Conservation (phyloP, 2,797 vertebrate genomes). For the Tangara arthus region DNA sequence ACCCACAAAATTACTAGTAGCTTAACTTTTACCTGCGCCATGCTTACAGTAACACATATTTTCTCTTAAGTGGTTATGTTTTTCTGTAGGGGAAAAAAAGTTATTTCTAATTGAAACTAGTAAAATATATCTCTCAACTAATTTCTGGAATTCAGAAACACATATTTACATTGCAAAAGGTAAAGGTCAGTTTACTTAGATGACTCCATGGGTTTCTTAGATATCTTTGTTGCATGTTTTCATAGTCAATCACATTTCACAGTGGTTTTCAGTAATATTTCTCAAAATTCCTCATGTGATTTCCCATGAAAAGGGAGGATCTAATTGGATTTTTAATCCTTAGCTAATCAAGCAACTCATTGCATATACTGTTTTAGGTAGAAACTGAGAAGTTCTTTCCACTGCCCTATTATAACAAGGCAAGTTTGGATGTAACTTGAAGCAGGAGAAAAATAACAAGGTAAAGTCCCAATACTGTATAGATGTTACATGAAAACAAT, state of each 20-base stretch:
- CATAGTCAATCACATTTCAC: constrained; percentile 71
- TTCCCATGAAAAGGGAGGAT: constrained; percentile 78
- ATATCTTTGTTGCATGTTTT: constrained; percentile 71
- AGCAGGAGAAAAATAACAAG: constrained; percentile 86
- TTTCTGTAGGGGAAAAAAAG: background rate
- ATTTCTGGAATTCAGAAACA: background rate
- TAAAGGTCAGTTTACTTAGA: background rate
- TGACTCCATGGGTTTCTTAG: background rate
- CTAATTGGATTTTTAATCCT: constrained; percentile 89
- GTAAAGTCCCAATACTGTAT: constrained; percentile 83
- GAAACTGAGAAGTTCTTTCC: constrained; percentile 89
- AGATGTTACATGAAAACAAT: constrained; percentile 89
- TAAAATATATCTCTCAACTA: background rate
- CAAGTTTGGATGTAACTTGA: constrained; percentile 87
- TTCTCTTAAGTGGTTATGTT: background rate
- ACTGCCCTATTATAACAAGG: constrained; percentile 77
- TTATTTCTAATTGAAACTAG: background rate
- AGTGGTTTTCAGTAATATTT: constrained; percentile 78
- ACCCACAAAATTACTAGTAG: background rate
- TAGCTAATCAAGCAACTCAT: constrained; percentile 83
- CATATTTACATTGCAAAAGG: background rate
- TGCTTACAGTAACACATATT: background rate
- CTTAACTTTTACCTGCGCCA: background rate
- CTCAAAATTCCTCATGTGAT: constrained; percentile 79
- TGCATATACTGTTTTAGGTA: constrained; percentile 80